phyloP scores from a whole-genome alignment of 2,888 invertebrate genomes.

The Eubasilissa splendida region DNA sequence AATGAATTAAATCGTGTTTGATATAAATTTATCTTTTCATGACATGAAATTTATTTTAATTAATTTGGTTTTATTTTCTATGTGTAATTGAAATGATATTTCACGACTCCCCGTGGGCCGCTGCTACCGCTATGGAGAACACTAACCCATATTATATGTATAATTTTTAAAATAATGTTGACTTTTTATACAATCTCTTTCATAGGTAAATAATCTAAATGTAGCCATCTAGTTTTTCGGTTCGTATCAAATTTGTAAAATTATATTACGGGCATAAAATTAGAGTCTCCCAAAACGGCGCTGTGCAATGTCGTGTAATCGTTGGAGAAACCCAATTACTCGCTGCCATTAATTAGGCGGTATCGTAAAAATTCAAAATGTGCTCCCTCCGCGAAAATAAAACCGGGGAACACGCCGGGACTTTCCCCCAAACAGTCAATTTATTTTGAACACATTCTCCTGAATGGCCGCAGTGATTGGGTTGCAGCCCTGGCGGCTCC shows the following conservation, averaged over 20 bases:
- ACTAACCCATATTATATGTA: too few relatives aligned
- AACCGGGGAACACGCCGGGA: slow-evolving; percentile 10
- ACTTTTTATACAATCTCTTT: too few relatives aligned
- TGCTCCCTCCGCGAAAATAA: slow-evolving; percentile 34
- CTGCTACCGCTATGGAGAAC: too few relatives aligned
- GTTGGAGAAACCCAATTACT: slow-evolving; percentile 34
- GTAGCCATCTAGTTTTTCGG: not conserved
- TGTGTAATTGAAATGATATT: too few relatives aligned
- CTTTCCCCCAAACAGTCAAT: slow-evolving; percentile 42
- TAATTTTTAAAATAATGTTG: too few relatives aligned
- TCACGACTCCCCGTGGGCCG: too few relatives aligned
- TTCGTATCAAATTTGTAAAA: slow-evolving; percentile 16
- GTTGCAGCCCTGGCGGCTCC: slow-evolving; percentile 40
- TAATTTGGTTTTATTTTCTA: too few relatives aligned
- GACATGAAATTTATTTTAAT: too few relatives aligned
- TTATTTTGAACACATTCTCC: slow-evolving; percentile 53
- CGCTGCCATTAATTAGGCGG: slow-evolving; percentile 45
- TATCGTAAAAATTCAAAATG: slow-evolving; percentile 50
- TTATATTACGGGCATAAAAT: slow-evolving; percentile 31
- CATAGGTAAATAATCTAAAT: not conserved
- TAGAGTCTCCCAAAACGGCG: not conserved
- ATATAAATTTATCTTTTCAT: too few relatives aligned
- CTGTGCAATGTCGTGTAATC: slow-evolving; percentile 22
- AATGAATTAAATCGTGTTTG: too few relatives aligned
- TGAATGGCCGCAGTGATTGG: slow-evolving; percentile 56